These are phyloP conservation scores for Alectoris magna DNA, from an alignment of 2,797 vertebrate genomes.

Conservation along the genomic window DNA sequence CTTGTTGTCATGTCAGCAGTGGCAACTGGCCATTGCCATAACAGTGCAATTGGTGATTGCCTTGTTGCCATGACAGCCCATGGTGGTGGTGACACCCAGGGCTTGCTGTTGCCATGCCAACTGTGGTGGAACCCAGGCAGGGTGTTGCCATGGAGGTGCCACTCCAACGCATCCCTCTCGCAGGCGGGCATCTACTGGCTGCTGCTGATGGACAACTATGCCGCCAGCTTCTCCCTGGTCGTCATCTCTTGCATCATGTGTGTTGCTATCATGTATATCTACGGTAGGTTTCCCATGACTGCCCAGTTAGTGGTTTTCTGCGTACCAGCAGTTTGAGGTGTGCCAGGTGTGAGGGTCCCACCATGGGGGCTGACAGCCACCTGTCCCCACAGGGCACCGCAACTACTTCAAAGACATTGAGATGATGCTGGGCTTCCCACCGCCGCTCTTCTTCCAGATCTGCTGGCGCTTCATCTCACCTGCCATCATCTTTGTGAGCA, in stretches of 20 bases:
- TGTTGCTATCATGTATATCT: slow-evolving; percentile 96
- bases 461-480: slow-evolving; percentile 99
- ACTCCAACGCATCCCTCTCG: background rate
- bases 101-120: background rate
- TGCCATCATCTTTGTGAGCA: slow-evolving; percentile 93
- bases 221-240: slow-evolving; percentile 97
- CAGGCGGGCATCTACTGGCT: slow-evolving; percentile 99
- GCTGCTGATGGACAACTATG: slow-evolving; percentile 97
- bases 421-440: slow-evolving; percentile 99
- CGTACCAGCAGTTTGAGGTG: background rate
- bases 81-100: accelerated
- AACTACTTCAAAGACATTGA: slow-evolving; percentile 98
- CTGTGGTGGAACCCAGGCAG: background rate
- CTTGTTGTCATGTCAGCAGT: background rate
- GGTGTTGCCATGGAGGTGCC: background rate
- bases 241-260: slow-evolving; percentile 99
- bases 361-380: accelerated
- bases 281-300: slow-evolving; percentile 83
- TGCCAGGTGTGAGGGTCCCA: background rate
- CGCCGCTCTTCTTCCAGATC: slow-evolving; percentile 96
- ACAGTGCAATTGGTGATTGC: background rate
- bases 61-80: background rate
- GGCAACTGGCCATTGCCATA: background rate
- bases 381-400: slow-evolving; percentile 83
- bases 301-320: background rate